Evolutionary conservation across 92 coral and sea anemone genomes (phyloP).

Genomic region (Isaurus tuberculatus): DNA sequence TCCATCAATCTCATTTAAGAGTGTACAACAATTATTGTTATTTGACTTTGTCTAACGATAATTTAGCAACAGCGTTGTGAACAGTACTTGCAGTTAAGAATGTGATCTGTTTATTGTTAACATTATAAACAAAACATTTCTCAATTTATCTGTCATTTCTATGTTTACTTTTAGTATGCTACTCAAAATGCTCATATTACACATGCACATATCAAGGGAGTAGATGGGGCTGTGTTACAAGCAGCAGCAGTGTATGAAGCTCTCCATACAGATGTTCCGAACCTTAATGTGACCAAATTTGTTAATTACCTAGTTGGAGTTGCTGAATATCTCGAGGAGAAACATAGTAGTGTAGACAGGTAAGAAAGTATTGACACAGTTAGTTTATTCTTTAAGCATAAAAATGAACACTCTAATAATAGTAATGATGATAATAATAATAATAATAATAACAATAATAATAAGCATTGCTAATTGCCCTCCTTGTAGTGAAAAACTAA

Average conservation of each 20-base stretch:
- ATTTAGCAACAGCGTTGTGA: too few relatives aligned
- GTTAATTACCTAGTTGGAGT: constrained; percentile 76
- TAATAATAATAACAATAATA: too few relatives aligned
- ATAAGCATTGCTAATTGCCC: too few relatives aligned
- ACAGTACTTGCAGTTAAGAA: too few relatives aligned
- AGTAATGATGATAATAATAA: too few relatives aligned
- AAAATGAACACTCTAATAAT: too few relatives aligned
- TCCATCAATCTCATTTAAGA: too few relatives aligned
- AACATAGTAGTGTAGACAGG: not conserved
- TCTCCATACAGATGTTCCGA: constrained; percentile 70
- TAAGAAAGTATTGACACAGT: not conserved
- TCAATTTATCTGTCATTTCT: not conserved
- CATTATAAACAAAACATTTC: not conserved
- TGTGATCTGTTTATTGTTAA: too few relatives aligned
- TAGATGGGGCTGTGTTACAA: constrained; percentile 92
- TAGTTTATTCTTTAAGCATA: too few relatives aligned
- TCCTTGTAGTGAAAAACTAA: too few relatives aligned
- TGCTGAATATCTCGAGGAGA: constrained; percentile 71
- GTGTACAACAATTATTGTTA: too few relatives aligned
- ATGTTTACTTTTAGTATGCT: constrained; percentile 65
- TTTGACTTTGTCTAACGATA: too few relatives aligned
- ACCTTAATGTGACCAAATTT: constrained; percentile 71
- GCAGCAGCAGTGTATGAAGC: constrained; percentile 86
- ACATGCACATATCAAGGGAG: constrained; percentile 86
- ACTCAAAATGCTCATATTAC: constrained; percentile 82